Evolutionary conservation across 2,113 vertebrate genomes (phyloP), one percentile per base, ranked within the genome.

Genomic region (Narcine bancroftii): DNA sequence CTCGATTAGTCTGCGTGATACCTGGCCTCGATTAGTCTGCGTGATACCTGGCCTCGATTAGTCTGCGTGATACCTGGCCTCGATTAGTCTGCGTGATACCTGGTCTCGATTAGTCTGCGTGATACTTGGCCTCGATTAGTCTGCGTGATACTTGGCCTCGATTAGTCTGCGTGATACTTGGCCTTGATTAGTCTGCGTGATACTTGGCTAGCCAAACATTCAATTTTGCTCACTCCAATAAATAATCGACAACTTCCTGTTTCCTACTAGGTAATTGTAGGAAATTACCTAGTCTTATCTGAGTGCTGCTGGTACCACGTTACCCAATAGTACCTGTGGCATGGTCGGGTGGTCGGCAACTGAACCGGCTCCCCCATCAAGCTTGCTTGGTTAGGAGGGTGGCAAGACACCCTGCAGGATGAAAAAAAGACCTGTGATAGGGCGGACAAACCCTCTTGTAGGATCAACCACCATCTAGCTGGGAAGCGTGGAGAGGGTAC

Each of bases 191-290:
- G 45, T 85, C 29, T 56, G 50, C 50, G 47, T 33, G 47, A 29
- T 50, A 53, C 81, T 85, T 85, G 81, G 47, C n/a, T 53, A 47
- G 29, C 81, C 56, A 85, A 85, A 85, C 81, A 85, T 85, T 85
- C 81, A 85, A 85, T 53, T 85, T 85, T 85, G 47, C 81, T 29
- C 81, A 83, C 81, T 85, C 47, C 50, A 53, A 85, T 85, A 33
- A 85, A 47, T 85, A 85, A 85, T 85, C 47, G 15, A 53, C 50
- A 3, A 56, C 81, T 33, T 5, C 50, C 81, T 85, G 50, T 85
- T 11, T 26, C 33, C 17, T 85, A 50, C 47, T 85, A 33, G 81
- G 11, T 85, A 85, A 85, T 85, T 85, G 50, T n/a, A n/a, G n/a
- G n/a, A n/a, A n/a, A n/a, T n/a, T n/a, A n/a, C n/a, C n/a, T n/a